Evolutionary conservation across 2,888 invertebrate genomes (phyloP), one percentile per base, ranked within the genome.

Genomic region (Rhingia rostrata): DNA sequence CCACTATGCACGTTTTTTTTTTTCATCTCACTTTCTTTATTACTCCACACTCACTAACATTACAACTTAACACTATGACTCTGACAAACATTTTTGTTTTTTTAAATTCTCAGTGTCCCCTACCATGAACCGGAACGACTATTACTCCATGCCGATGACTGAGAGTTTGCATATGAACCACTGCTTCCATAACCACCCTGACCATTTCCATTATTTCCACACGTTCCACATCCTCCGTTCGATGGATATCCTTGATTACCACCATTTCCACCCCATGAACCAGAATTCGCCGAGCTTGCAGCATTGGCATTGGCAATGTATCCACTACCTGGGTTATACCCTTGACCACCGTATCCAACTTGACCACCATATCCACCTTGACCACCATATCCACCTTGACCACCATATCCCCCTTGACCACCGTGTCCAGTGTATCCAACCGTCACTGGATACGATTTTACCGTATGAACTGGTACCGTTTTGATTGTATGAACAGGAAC

Each of bases 401-500:
- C 74, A 9, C 43, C 14, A 4, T 61, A 47, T 12, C 66, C 66
- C 6, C 60, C 60, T n/a, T 58, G 9, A 0, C 75, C 61, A 14
- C 72, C n/a, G 12, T 70, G 39, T 10, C 51, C 56, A 0, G 33
- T 12, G 7, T 66, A 43, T 5, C 80, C 80, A 30, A 22, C 22
- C 22, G 22, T 64, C 45, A 39, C 63, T 2, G 73, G 79, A 47
- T 69, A n/a, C 4, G 63, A 74, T 14, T 84, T 80, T 6, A 80
- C 58, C 2, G 69, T 74, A 41, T 83, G 79, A 10, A 83, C 79
- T 14, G 78, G 82, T 6, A 82, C 82, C 0, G 83, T 83, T 33
- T 83, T 83, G 30, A 83, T 58, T 32, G 83, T 84, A 54, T 84
- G 74, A 12, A 84, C 84, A 14, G 84, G 84, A 41, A 80, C 84